Evolutionary conservation across 1,140 invertebrate species (phyloP).

Genomic region (Trissolcus basalis): DNA sequence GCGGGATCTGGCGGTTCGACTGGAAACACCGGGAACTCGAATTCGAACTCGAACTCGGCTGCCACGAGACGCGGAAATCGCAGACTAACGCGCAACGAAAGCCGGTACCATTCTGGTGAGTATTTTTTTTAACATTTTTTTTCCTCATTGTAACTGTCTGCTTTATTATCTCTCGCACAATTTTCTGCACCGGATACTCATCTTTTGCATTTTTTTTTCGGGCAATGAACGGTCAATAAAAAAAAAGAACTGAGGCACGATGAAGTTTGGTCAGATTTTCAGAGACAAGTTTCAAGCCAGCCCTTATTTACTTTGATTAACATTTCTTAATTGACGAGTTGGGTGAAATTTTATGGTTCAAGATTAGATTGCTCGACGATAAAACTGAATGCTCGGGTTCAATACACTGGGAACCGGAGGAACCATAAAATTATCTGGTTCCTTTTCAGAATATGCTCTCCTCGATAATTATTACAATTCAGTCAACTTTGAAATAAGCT

Average conservation of each 20-base stretch:
- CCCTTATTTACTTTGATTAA: slow-evolving; percentile 20
- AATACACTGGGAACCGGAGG: slow-evolving; percentile 4
- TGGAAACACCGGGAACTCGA: slow-evolving; percentile 76
- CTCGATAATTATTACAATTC: too few species aligned
- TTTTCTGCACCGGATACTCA: neutral
- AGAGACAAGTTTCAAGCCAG: neutral
- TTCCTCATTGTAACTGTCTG: slow-evolving; percentile 8
- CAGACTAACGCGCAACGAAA: slow-evolving; percentile 94
- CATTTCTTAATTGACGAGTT: slow-evolving; percentile 15
- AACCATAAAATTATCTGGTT: too few species aligned
- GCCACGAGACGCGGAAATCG: slow-evolving; percentile 87
- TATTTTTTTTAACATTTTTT: slow-evolving; percentile 49
- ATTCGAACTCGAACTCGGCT: slow-evolving; percentile 73
- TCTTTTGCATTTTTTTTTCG: too few species aligned
- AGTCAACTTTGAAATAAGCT: too few species aligned
- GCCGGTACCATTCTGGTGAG: slow-evolving; percentile 96
- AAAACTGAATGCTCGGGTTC: slow-evolving; percentile 5
- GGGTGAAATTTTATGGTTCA: slow-evolving; percentile 12
- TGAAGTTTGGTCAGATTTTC: neutral
- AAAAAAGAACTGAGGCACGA: neutral
- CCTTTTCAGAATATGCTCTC: too few species aligned
- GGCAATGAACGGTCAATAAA: too few species aligned
- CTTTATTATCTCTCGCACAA: neutral
- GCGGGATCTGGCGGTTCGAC: slow-evolving; percentile 73
- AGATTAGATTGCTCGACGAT: slow-evolving; percentile 17